phyloP scores from a whole-genome alignment of 2,113 vertebrate species.

The Anas platyrhynchos region DNA sequence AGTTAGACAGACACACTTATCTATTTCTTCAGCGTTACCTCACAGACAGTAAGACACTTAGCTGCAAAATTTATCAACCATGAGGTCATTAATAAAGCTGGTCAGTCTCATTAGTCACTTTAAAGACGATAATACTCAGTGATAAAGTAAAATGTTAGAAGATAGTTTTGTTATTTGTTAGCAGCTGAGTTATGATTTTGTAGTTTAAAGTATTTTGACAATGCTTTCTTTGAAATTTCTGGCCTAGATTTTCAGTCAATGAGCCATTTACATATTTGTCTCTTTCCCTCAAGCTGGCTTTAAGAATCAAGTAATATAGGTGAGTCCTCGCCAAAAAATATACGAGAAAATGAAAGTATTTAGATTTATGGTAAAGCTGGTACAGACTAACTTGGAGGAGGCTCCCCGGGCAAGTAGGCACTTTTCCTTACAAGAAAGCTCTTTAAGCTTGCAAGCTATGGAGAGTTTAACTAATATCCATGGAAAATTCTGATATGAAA shows the following conservation, averaged over 20 bases:
- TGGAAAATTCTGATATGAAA: constrained; percentile 40
- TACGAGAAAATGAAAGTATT: constrained; percentile 43
- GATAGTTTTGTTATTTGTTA: constrained; percentile 62
- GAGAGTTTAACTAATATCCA: constrained; percentile 29
- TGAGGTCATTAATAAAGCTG: constrained; percentile 70
- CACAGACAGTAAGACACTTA: constrained; percentile 51
- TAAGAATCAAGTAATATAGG: background rate
- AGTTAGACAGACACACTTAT: constrained; percentile 39
- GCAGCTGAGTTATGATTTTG: constrained; percentile 17
- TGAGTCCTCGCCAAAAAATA: background rate
- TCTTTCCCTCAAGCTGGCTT: constrained; percentile 21
- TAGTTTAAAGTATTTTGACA: constrained; percentile 41
- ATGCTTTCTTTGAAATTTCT: constrained; percentile 65
- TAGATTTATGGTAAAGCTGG: constrained; percentile 38
- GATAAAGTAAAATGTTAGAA: constrained; percentile 55
- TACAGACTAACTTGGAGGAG: constrained; percentile 39
- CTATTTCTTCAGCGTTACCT: constrained; percentile 38
- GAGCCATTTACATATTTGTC: constrained; percentile 23
- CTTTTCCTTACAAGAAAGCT: constrained; percentile 49
- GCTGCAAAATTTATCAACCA: constrained; percentile 61
- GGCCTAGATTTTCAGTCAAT: constrained; percentile 14
- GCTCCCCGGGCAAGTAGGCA: constrained; percentile 15
- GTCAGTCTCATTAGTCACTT: constrained; percentile 69
- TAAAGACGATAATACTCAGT: background rate
- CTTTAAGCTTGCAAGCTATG: constrained; percentile 37